Percentiles rank a stretch among this genome's conserved stretches.
phyloP scores from a whole-genome alignment of 2,113 vertebrate species.

The Amphiprion percula region DNA sequence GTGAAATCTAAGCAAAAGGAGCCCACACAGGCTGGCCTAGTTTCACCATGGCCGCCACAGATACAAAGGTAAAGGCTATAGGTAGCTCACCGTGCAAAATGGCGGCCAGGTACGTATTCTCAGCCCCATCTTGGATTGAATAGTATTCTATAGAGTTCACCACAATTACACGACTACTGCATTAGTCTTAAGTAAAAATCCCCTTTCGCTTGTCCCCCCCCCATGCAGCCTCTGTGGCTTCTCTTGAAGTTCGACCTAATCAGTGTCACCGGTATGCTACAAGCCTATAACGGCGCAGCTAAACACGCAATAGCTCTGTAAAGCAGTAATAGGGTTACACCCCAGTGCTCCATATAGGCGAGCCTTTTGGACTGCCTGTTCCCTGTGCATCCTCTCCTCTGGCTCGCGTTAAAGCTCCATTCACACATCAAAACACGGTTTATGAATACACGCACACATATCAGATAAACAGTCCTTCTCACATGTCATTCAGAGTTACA shows the following conservation, averaged over 20 bases:
- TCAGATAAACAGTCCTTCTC: not conserved
- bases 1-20: constrained; percentile 49
- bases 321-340: constrained; percentile 77
- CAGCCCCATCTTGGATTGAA: not conserved
- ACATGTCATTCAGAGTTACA: not conserved
- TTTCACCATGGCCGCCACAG: constrained; percentile 29
- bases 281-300: constrained; percentile 66
- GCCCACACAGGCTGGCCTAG: constrained; percentile 53
- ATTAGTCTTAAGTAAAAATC: not conserved
- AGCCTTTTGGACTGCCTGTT: constrained; percentile 25
- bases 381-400: constrained; percentile 18
- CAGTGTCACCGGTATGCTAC: constrained; percentile 67
- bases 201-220: not conserved
- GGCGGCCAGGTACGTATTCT: constrained; percentile 25
- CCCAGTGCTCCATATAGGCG: constrained; percentile 66
- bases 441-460: not conserved
- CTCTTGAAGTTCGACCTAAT: constrained; percentile 67
- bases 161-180: not conserved
- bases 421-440: constrained; percentile 18
- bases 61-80: constrained; percentile 33
- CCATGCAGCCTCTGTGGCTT: not conserved
- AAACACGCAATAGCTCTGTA: constrained; percentile 75
- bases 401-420: constrained; percentile 23
- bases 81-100: constrained; percentile 41
- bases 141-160: not conserved